Evolutionary conservation across 2,113 vertebrate species (phyloP), one percentile per base, ranked within the genome.

Genomic region (Ictalurus furcatus): DNA sequence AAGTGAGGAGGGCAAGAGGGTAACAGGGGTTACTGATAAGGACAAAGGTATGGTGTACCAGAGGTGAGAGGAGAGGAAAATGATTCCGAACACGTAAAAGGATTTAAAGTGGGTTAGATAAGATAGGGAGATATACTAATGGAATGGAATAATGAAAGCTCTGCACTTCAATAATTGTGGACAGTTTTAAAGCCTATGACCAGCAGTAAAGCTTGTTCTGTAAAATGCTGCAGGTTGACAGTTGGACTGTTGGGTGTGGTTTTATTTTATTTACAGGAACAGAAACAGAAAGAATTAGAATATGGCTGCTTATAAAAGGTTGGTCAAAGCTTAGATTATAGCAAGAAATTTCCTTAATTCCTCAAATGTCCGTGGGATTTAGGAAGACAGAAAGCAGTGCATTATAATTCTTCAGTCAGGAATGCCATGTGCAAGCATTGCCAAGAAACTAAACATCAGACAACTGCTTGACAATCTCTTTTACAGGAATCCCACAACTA

Each of bases 1-100:
- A 56, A 5, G 67, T 83, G 25, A 73, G 13, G 40, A 28, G 25
- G 67, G 82, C 76, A 85, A 69, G 85, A 81, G 44, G 78, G 67
- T 67, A 59, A 54, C 19, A 85, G n/a, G 73, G 69, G 67, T 23
- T 30, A 88, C 16, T 71, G 54, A 74, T 79, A 40, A 28, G 56
- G 30, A 30, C 30, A 21, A 76, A 59, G 65, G 40, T 34, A 54
- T 44, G 78, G 44, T 83, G 79, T 74, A n/a, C 7, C 37, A 16
- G 54, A 30, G 23, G 37, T n/a, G 82, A 88, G 25, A 21, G 56
- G 48, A n/a, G 34, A 58, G 48, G 19, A 58, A 13, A 61, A 30
- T 12, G 12, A 58, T 73, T 73, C 21, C 2, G 44, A 67, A 67
- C 12, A n/a, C 40, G n/a, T 81, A 67, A 28, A 81, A 12, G 44